Evolutionary conservation across 2,888 invertebrate genomes (phyloP), one percentile per base, ranked within the genome.

Genomic region (Melieria crassipennis): DNA sequence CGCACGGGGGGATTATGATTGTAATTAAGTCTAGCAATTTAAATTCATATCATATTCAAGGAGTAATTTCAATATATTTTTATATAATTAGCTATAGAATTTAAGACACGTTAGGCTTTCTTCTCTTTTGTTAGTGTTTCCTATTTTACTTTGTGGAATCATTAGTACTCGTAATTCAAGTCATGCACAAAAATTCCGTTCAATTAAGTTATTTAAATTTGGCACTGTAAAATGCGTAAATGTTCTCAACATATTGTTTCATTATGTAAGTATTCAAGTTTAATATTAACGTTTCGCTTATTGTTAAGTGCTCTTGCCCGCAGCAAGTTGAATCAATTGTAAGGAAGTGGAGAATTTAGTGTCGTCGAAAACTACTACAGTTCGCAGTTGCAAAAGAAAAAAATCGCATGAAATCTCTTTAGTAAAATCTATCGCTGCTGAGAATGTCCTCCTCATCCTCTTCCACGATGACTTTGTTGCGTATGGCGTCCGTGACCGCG

Each of bases 41-140:
- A 57, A 57, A 57, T 57, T 57, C 57, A 57, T 16, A 7, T 52
- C 13, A n/a, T 52, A 7, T 52, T 52, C 13, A 52, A 52, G 13
- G 52, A 52, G 13, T 52, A 52, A 52, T 7, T 52, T 52, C 5
- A 16, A 57, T 70, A 50, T 56, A 11, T 70, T 48, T 69, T 46
- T 65, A 65, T 67, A 57, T 79, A 80, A 82, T 82, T 81, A 83
- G 83, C 83, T 83, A 80, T 81, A 84, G 84, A 84, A 81, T 84
- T 84, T 85, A 85, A 85, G 85, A 85, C 85, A 85, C 85, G 84
- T 84, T 81, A 85, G 85, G 85, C 85, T 85, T 83, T 82, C 80
- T 83, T 85, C 83, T 80, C 80, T 70, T 75, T 79, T 76, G 75
- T 78, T 75, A 75, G 73, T 76, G 73, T 73, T 62, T 73, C 74